phyloP scores from a whole-genome alignment of 2,113 vertebrate species.

The Catharus minimus region DNA sequence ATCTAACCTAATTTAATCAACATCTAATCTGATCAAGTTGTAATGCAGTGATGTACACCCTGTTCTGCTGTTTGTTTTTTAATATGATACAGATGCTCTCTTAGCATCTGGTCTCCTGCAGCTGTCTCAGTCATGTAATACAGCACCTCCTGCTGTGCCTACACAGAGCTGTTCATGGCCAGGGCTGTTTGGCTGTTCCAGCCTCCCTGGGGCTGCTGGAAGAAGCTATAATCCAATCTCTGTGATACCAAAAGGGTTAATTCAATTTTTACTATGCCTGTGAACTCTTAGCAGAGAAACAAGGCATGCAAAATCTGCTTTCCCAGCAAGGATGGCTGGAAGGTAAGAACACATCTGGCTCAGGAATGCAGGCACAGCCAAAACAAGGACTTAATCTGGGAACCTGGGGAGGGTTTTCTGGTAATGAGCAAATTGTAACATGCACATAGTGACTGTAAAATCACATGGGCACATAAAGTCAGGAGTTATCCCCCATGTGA shows the following conservation, averaged over 20 bases:
- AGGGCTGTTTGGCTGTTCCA: not conserved
- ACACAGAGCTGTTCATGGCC: not conserved
- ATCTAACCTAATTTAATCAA: not conserved
- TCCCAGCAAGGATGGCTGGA: not conserved
- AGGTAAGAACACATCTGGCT: not conserved
- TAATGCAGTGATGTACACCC: not conserved
- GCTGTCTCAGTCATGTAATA: not conserved
- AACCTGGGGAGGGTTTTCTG: not conserved
- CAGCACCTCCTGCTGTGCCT: not conserved
- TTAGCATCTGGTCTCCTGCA: not conserved
- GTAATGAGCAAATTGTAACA: not conserved
- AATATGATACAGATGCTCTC: not conserved
- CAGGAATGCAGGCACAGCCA: not conserved
- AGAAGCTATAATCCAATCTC: not conserved
- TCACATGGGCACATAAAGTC: not conserved
- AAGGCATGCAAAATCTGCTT: not conserved
- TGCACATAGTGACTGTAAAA: not conserved
- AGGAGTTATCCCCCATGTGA: not conserved
- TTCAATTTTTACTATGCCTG: not conserved
- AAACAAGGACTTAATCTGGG: not conserved
- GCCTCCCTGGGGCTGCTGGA: not conserved
- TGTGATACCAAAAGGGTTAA: not conserved
- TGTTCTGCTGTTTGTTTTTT: not conserved
- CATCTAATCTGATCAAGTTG: not conserved
- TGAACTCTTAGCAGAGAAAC: not conserved